Conservation (phyloP, 2,888 invertebrate species). For the Cartodere bifasciata region DNA sequence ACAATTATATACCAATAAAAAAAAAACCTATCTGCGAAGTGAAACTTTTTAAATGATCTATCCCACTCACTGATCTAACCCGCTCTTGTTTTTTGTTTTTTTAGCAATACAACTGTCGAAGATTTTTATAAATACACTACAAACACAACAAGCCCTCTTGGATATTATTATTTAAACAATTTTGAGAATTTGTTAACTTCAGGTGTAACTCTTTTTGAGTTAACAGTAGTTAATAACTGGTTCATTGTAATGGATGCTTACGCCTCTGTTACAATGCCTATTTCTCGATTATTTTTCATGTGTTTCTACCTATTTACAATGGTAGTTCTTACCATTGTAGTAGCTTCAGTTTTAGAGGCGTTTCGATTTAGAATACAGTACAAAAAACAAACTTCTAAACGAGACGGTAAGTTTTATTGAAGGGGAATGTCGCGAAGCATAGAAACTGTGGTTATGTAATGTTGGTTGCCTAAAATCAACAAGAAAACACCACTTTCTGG, state of each 20-base stretch:
- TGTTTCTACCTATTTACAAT: constrained; percentile 78
- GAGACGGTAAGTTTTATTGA: constrained; percentile 45
- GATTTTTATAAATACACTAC: constrained; percentile 63
- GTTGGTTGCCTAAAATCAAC: no score
- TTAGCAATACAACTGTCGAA: constrained; percentile 71
- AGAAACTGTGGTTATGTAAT: no score
- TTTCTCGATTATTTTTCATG: constrained; percentile 78
- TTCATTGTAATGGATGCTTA: constrained; percentile 84
- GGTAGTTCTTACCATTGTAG: constrained; percentile 83
- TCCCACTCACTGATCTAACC: no score
- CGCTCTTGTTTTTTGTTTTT: constrained; percentile 18
- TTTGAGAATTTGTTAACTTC: constrained; percentile 59
- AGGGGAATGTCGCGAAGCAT: no score
- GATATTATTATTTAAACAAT: constrained; percentile 81
- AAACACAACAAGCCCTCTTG: constrained; percentile 54
- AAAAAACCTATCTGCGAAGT: no score
- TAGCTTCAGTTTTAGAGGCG: constrained; percentile 78
- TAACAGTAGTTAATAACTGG: constrained; percentile 89
- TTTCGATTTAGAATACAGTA: constrained; percentile 82
- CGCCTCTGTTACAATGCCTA: constrained; percentile 54
- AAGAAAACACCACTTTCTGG: no score
- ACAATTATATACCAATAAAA: no score
- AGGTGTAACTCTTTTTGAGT: constrained; percentile 73
- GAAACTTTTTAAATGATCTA: no score
- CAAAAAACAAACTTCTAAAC: constrained; percentile 64